A percentile compares a stretch with the other conserved stretches of the same genome.
Conservation (phyloP, 2,888 invertebrate genomes). For the Lithophane leautieri region DNA sequence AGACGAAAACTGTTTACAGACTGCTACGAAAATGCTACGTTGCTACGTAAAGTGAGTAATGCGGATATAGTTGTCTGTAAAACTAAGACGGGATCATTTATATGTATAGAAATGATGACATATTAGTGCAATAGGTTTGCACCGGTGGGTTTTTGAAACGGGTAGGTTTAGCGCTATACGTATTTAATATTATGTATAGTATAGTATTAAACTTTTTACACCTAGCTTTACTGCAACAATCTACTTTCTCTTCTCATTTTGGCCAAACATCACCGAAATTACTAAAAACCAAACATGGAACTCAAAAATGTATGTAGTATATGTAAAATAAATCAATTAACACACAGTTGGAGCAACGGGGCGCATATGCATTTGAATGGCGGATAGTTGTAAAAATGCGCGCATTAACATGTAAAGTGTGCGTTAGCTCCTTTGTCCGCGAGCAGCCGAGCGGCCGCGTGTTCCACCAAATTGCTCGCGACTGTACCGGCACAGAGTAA, state of each 20-base stretch:
- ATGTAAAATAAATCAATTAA: constrained; percentile 55
- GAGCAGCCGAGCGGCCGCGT: constrained; percentile 26
- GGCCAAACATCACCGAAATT: background rate
- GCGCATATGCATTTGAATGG: constrained; percentile 53
- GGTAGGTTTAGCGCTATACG: too few relatives aligned
- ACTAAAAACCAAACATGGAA: background rate
- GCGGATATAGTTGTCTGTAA: background rate
- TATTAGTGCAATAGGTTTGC: background rate
- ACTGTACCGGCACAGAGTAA: constrained; percentile 13
- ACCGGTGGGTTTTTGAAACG: background rate
- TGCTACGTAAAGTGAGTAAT: too few relatives aligned
- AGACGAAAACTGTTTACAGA: background rate
- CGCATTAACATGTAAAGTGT: constrained; percentile 48
- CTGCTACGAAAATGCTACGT: constrained; percentile 32
- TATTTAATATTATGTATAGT: background rate
- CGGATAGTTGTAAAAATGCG: constrained; percentile 49
- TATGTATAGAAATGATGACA: background rate
- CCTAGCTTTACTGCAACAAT: background rate
- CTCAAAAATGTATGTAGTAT: constrained; percentile 12
- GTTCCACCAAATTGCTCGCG: constrained; percentile 47
- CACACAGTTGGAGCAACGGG: constrained; percentile 30
- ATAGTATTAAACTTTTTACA: background rate
- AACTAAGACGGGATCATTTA: background rate
- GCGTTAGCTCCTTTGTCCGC: constrained; percentile 46
- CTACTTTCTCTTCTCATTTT: background rate